Evolutionary conservation across 1,140 invertebrate species (phyloP).

Genomic region (Calephelis nemesis): DNA sequence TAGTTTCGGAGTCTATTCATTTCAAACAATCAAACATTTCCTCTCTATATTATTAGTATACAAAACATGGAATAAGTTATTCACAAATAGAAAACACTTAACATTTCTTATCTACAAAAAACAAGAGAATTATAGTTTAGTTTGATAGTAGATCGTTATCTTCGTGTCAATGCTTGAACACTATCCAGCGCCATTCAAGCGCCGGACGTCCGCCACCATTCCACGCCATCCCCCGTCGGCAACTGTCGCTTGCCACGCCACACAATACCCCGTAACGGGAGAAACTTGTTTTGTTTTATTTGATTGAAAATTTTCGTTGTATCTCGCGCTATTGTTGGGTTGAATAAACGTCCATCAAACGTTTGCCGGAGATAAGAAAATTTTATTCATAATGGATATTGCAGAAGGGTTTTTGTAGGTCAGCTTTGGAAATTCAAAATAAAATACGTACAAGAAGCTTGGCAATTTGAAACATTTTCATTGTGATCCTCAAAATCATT

Average conservation of each 20-base stretch:
- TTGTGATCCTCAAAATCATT: no score
- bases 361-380: conserved; percentile 8
- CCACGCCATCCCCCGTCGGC: conserved; percentile 37
- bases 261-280: conserved; percentile 47
- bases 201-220: conserved; percentile 22
- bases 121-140: background rate
- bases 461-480: no score
- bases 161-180: background rate
- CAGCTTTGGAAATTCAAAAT: conserved; percentile 1
- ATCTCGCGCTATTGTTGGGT: conserved; percentile 45
- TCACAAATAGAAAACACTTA: conserved; percentile 17
- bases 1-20: no score
- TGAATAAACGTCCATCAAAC: conserved; percentile 36
- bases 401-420: conserved; percentile 16
- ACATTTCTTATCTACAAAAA: conserved; percentile 55
- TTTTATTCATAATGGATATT: conserved; percentile 18
- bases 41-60: no score
- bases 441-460: background rate
- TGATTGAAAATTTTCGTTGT: conserved; percentile 67
- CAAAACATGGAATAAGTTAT: no score
- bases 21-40: no score
- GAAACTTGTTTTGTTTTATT: conserved; percentile 52
- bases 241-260: conserved; percentile 39
- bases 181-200: conserved; percentile 10
- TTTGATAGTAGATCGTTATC: background rate